Evolutionary conservation across 1,140 invertebrate species (phyloP).

Genomic region (Leptinotarsa texana): DNA sequence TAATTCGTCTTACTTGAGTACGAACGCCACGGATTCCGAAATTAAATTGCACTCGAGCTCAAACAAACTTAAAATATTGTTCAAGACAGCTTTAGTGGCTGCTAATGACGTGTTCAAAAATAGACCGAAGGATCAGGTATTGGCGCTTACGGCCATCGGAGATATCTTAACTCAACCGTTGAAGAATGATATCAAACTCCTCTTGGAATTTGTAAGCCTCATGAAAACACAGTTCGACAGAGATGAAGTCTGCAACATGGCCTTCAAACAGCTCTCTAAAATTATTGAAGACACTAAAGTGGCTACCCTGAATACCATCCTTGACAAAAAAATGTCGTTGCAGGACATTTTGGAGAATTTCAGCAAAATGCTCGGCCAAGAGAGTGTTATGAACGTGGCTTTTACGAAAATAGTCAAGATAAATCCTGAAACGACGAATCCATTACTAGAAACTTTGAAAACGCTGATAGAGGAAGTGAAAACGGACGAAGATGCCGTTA

Average conservation of each 20-base stretch:
- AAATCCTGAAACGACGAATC: conserved; percentile 48
- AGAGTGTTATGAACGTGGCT: conserved; percentile 34
- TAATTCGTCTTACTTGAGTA: conserved; percentile 39
- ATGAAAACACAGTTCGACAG: conserved; percentile 47
- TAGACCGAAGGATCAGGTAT: conserved; percentile 50
- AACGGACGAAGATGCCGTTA: conserved; percentile 46
- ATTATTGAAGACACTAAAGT: conserved; percentile 48
- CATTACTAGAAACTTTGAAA: conserved; percentile 44
- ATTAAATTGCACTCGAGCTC: conserved; percentile 44
- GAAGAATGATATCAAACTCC: conserved; percentile 39
- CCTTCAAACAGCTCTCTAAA: conserved; percentile 48
- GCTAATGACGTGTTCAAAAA: conserved; percentile 54
- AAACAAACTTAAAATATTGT: conserved; percentile 47
- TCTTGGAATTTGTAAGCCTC: conserved; percentile 46
- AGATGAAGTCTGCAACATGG: conserved; percentile 45
- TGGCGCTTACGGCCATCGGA: conserved; percentile 47
- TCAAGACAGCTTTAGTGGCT: conserved; percentile 51
- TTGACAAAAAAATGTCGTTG: conserved; percentile 26
- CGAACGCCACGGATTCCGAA: conserved; percentile 41
- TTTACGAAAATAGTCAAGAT: conserved; percentile 53
- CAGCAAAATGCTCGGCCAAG: conserved; percentile 38
- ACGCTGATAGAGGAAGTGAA: conserved; percentile 40
- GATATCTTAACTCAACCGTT: conserved; percentile 44
- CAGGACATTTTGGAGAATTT: conserved; percentile 42
- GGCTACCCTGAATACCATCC: conserved; percentile 41